Evolutionary conservation across 2,888 invertebrate species (phyloP), one percentile per base, ranked within the genome.

Genomic region (Arrhopalites spinosus): DNA sequence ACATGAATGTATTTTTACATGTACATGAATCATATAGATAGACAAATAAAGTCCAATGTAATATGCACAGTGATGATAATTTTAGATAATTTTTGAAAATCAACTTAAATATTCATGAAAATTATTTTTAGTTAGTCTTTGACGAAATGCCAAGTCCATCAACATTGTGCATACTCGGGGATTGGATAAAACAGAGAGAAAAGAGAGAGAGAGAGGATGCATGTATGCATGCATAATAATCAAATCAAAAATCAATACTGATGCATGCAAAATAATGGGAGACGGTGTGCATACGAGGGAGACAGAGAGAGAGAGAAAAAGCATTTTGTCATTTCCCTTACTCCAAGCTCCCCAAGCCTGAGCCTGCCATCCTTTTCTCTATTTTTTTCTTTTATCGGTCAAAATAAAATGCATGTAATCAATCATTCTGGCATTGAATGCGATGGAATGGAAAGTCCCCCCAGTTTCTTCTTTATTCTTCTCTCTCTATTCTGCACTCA

Each of bases 341-440:
- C 50, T 20, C 68, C 25, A 43, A 30, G 66, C 43, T n/a, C 23
- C 1, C 20, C 50, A 23, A 17, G n/a, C 68, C n/a, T 23, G 27
- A 3, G 15, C 36, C n/a, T 1, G 11, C 36, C 11, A 36, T 36
- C 29, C 1, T 20, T 1, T 25, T 68, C 68, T 7, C 29, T 43
- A 7, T 20, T 20, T 30, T 47, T 45, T 56, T 27, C 70, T 75
- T 75, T 75, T 75, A 75, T 75, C 75, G 75, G 75, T 75, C 75
- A 75, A 61, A 47, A 63, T 50, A 75, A 75, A 75, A 75, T 75
- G 70, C 75, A 75, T 69, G 69, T 75, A 70, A 75, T 75, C 75
- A 59, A 75, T 75, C 75, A 75, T 75, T 50, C 64, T 30, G 23
- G 61, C 47, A 20, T 53, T 27, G 36, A 29, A 15, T 59, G 36